Base-by-base conservation (phyloP, 37 sponge, comb jelly and placozoan species). In the Halichondria panicea region DNA sequence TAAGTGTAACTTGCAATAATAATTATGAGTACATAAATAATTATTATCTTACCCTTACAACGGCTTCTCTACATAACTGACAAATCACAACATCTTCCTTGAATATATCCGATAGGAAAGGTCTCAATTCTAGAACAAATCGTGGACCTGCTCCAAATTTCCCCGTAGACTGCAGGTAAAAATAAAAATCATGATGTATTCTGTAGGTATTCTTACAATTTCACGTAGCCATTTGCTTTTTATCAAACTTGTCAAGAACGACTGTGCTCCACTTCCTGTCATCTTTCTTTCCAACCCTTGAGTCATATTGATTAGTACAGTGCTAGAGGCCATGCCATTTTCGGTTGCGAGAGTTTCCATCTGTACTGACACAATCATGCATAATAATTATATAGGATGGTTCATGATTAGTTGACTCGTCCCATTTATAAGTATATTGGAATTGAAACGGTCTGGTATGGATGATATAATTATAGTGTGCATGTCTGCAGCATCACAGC, bases 91-190 rank as follows among this genome's bases (percentile, higher is more conserved):
- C 43, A 13, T 66, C 59, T 12, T 80, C 87, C n/a, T 64, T 63
- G 46, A 65, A 81, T 19, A 73, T 68, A 55, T 87, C 87, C 3
- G 62, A 62, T 3, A 87, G 35, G 61, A 80, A 81, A 6, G 87
- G 87, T 45, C 82, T 64, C 56, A 87, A 43, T 63, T 87, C 87
- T 22, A 87, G 82, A 43, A 87, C 58, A 44, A 81, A 80, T 21
- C 81, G 41, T 37, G 82, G 81, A 15, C 87, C 87, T 52, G 87
- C 69, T 0, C 70, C 41, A 25, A 50, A 65, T 39, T 58, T 55
- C 3, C 87, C 87, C 2, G 24, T 37, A 1, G 45, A 18, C 82
- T 82, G 35, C 0, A 55, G 37, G 44, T 3, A 34, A 33, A 70
- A 13, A 68, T n/a, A 68, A 18, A 15, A 11, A 48, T 48, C 15